Base-by-base conservation (phyloP, 2,797 vertebrate genomes). In the Chloroceryle amazona region DNA sequence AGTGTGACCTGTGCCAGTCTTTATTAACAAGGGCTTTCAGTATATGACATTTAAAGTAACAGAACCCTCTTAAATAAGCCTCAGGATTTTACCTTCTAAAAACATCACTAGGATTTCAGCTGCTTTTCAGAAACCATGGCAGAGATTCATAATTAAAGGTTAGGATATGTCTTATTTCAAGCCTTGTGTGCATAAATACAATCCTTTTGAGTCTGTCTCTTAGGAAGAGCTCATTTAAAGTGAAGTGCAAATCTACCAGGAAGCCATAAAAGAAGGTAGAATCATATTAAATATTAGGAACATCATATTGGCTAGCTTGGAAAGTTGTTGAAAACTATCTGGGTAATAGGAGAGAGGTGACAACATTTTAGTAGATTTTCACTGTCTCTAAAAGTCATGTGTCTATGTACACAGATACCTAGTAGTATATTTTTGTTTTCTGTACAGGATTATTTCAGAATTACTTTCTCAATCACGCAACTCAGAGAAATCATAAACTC, bases 131-230 rank as follows among this genome's bases (percentile, higher is more conserved):
- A 96, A 97, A 94, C 68, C 42, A 11, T 83, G 42, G 66, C 89
- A 90, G 84, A 90, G 95, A 97, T 95, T 97, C 79, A 94, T 96
- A 98, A 98, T 97, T 97, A 98, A 97, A 97, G 92, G 91, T 96
- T 96, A 96, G 73, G 62, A 66, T 91, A 63, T 89, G 73, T 93
- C 95, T 96, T 96, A 86, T 95, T 97, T 96, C 94, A 96, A 97
- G 90, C 23, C 86, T 89, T 90, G 52, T 91, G 55, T 94, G 81
- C 70, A 93, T 95, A 96, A 96, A 94, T 86, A 96, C 93, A 97
- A 95, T 89, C 42, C 68, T 90, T 96, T 93, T 89, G 89, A 96
- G 61, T 78, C 79, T 55, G 52, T 87, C 81, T 97, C 72, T 94
- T 91, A 97, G 84, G 90, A 97, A 94, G 65, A 94, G 54, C 63